phyloP scores from a whole-genome alignment of 2,113 vertebrate species.

The Heterotis niloticus region DNA sequence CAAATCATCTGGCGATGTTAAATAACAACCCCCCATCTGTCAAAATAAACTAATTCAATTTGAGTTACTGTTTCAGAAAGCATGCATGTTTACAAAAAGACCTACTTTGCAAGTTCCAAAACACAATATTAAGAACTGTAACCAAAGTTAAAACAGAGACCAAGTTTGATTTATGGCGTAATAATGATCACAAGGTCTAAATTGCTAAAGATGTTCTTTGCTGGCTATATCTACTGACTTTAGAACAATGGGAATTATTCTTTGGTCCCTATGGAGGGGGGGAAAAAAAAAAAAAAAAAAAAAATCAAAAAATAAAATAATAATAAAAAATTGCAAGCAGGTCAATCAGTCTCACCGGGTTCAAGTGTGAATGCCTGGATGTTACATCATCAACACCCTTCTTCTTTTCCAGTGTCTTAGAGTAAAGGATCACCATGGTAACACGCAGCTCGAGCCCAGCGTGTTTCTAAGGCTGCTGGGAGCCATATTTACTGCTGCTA shows the following conservation, averaged over 20 bases:
- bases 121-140: conserved; percentile 8
- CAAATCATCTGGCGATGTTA: neutral
- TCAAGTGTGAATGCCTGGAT: conserved; percentile 59
- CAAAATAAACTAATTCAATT: neutral
- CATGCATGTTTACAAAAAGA: no score
- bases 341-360: conserved; percentile 62
- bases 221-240: neutral
- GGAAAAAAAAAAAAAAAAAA: no score
- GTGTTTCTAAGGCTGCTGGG: conserved; percentile 40
- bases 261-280: neutral
- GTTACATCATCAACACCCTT: conserved; percentile 74
- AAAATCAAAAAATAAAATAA: no score
- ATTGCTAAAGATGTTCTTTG: neutral
- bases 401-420: conserved; percentile 76
- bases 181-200: conserved; percentile 19
- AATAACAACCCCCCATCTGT: neutral
- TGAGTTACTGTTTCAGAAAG: no score
- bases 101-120: neutral
- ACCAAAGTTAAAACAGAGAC: neutral
- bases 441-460: conserved; percentile 45
- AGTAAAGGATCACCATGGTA: conserved; percentile 84
- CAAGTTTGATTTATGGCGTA: neutral
- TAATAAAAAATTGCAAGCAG: neutral
- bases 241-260: neutral
- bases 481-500: conserved; percentile 42